These are phyloP conservation scores for Poecilobothrus nobilitatus DNA, from an alignment of 2,888 invertebrate genomes.

Conservation along the genomic window DNA sequence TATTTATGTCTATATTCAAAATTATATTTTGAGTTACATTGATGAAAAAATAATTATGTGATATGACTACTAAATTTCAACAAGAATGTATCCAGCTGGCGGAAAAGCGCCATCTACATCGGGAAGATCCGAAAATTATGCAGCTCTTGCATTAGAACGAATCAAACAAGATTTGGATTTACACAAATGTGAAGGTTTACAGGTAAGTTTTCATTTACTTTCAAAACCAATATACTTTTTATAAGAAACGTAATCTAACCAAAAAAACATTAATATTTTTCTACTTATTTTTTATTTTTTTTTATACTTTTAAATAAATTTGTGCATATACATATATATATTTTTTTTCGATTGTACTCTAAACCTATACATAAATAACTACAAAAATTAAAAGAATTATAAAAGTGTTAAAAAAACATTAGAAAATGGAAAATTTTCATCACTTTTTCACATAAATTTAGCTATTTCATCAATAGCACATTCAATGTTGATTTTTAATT, in stretches of 20 bases:
- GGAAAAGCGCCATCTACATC: slow-evolving; percentile 39
- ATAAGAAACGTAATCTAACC: background rate
- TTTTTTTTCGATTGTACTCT: too few relatives aligned
- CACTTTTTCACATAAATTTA: too few relatives aligned
- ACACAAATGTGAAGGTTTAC: slow-evolving; percentile 42
- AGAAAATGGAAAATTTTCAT: too few relatives aligned
- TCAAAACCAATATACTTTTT: background rate
- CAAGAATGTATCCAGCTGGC: slow-evolving; percentile 46
- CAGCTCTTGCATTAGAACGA: slow-evolving; percentile 44
- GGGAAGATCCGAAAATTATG: slow-evolving; percentile 45
- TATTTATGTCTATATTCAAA: background rate
- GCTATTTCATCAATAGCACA: too few relatives aligned
- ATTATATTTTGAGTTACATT: background rate
- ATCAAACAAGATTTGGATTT: slow-evolving; percentile 45
- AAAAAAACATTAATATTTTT: background rate
- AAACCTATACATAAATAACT: too few relatives aligned
- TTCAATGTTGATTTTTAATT: too few relatives aligned
- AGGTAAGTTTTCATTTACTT: too few relatives aligned
- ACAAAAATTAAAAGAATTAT: too few relatives aligned
- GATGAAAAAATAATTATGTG: slow-evolving; percentile 30
- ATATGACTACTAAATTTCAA: slow-evolving; percentile 44
- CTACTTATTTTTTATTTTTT: slow-evolving; percentile 5
- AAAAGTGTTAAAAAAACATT: too few relatives aligned
- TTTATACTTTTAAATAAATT: background rate
- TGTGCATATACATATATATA: too few relatives aligned